These are phyloP conservation scores for Meteorus cinctellus DNA, from an alignment of 2,888 invertebrate species.

Conservation along the genomic window DNA sequence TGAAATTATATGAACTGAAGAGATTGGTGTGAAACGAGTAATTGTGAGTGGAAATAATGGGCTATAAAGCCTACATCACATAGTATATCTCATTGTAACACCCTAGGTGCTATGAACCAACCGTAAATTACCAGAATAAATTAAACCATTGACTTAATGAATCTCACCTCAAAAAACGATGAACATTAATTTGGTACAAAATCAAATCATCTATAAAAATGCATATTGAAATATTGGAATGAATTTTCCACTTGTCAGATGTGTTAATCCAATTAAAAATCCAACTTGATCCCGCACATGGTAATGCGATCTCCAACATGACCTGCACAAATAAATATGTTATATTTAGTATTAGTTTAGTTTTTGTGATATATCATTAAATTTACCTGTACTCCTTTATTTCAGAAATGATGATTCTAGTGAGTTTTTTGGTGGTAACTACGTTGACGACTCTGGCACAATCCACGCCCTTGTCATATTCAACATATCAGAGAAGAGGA, in stretches of 20 bases:
- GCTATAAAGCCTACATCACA: not conserved
- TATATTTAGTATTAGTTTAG: too few species aligned
- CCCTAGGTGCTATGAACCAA: constrained; percentile 1
- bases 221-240: constrained; percentile 3
- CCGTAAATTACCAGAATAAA: constrained; percentile 49
- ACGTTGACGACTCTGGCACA: constrained; percentile 60
- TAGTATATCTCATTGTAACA: constrained; percentile 13
- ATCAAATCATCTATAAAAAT: not conserved
- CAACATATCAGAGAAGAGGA: constrained; percentile 61
- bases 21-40: not conserved
- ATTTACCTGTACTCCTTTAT: not conserved
- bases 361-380: not conserved
- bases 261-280: not conserved
- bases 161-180: constrained; percentile 20
- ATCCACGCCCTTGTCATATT: constrained; percentile 60
- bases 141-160: constrained; percentile 51
- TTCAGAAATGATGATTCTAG: constrained; percentile 60
- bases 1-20: not conserved
- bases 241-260: not conserved
- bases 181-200: constrained; percentile 41
- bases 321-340: too few species aligned
- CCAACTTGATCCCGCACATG: not conserved
- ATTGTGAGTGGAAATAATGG: constrained; percentile 41
- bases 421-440: constrained; percentile 61
- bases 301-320: too few species aligned